Conservation (phyloP, 92 coral and sea anemone species). For the Bergia puertoricense region DNA sequence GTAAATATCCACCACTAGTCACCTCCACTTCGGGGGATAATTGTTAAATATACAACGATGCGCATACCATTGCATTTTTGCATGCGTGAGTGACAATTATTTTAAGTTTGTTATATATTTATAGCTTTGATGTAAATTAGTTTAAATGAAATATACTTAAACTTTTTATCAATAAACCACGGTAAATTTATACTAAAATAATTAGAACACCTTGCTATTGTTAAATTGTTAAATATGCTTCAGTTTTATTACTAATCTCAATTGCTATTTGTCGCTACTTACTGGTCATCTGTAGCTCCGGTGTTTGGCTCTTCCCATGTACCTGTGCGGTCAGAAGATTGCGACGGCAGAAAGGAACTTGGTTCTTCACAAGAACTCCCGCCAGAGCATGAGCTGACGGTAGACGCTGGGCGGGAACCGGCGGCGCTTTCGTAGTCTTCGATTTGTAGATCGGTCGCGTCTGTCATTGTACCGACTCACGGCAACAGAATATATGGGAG, state of each 20-base stretch:
- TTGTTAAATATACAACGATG: too few relatives aligned
- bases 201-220: too few relatives aligned
- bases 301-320: background rate
- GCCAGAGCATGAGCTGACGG: background rate
- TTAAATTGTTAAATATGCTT: background rate
- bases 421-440: constrained; percentile 24
- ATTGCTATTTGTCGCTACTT: background rate
- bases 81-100: too few relatives aligned
- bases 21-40: too few relatives aligned
- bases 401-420: constrained; percentile 13
- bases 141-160: too few relatives aligned
- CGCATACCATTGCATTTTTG: too few relatives aligned
- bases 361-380: background rate
- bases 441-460: constrained; percentile 19
- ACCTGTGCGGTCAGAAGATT: constrained; percentile 20
- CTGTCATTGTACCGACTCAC: constrained; percentile 13
- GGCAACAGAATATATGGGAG: background rate
- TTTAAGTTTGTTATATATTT: too few relatives aligned
- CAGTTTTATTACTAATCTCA: background rate
- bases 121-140: too few relatives aligned
- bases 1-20: too few relatives aligned
- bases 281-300: constrained; percentile 22
- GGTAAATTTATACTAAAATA: too few relatives aligned
- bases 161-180: too few relatives aligned
- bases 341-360: background rate